Evolutionary conservation across 1,140 invertebrate genomes (phyloP), one percentile per base, ranked within the genome.

Genomic region (Antheraea pernyi): DNA sequence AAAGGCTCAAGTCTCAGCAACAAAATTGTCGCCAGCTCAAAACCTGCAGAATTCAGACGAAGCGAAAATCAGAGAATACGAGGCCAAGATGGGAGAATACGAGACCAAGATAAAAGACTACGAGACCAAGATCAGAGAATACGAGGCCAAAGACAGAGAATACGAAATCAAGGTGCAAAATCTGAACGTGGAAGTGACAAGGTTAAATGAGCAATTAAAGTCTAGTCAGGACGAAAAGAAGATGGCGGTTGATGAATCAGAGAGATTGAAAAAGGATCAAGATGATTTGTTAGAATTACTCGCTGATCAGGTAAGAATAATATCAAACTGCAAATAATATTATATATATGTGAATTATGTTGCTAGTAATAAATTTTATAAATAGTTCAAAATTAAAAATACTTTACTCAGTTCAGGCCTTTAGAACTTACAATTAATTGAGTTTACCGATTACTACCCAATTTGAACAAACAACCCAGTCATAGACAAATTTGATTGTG

Each of bases 281-380:
- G 98, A 99, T 77, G 97, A 99, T 92, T 90, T 99, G 72, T 89
- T 99, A 19, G 95, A 97, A 80, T 88, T 99, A 65, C 92, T 99
- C 48, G 95, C 96, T 3, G 97, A 98, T 85, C 93, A 94, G 88
- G 94, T 93, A 39, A 46, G 76, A 30, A 30, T 30, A 30, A 2
- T 30, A 30, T 30, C 22, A 2, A 30, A 30, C 4, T 30, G 4
- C 1, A 30, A 30, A 30, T 30, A 30, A 30, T 4, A 30, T 2
- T 2, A 30, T 30, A 30, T 30, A 30, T 30, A 30, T 30, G 22
- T 30, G 22, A 30, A 30, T n/a, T n/a, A n/a, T n/a, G n/a, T n/a
- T n/a, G n/a, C n/a, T n/a, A n/a, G n/a, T n/a, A n/a, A n/a, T n/a
- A n/a, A n/a, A n/a, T n/a, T n/a, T n/a, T n/a, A n/a, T n/a, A n/a